Base-by-base conservation (phyloP, 2,113 vertebrate genomes). In the Rhinoderma darwinii region DNA sequence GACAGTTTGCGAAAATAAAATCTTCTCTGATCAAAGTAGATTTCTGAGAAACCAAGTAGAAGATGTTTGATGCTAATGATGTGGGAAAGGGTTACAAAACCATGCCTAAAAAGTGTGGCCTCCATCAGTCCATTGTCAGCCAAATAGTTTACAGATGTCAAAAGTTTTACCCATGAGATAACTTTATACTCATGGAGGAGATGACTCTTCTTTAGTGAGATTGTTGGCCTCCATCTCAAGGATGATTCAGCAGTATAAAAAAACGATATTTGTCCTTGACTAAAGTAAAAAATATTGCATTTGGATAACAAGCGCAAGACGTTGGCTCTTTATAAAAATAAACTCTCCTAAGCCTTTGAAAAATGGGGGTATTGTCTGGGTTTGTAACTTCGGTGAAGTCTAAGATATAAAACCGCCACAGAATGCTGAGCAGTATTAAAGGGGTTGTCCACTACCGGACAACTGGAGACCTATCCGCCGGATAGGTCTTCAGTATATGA, bases 61-160 rank as follows among this genome's bases (percentile, higher is more conserved):
- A 35, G 68, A 72, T 72, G 68, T 41, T 25, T 72, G 37, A 72
- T 72, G 68, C 68, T 72, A 72, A 72, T 72, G 68, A 22, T 72
- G 32, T 39, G 20, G 68, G 68, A 41, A 72, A 72, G 9, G 68
- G 37, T 25, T 72, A 41, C 35, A 39, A 41, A 72, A 11, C 9
- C 20, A 72, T 41, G 35, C 41, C 37, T 72, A 22, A 72, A 37
- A 72, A 72, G 35, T 72, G 68, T 72, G 68, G 68, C 68, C 68
- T 72, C 10, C 68, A 25, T 22, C 68, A 72, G 37, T 41, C 68
- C 37, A 25, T 22, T 25, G 68, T 70, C 22, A 25, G 35, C 37
- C 68, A 72, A 41, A 72, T 72, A 41, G 37, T 20, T 72, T 72
- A 39, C 68, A 72, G 68, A 72, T 72, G 68, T 72, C 35, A 41